phyloP scores from a whole-genome alignment of 2,113 vertebrate species.

The Sigmodon hispidus region DNA sequence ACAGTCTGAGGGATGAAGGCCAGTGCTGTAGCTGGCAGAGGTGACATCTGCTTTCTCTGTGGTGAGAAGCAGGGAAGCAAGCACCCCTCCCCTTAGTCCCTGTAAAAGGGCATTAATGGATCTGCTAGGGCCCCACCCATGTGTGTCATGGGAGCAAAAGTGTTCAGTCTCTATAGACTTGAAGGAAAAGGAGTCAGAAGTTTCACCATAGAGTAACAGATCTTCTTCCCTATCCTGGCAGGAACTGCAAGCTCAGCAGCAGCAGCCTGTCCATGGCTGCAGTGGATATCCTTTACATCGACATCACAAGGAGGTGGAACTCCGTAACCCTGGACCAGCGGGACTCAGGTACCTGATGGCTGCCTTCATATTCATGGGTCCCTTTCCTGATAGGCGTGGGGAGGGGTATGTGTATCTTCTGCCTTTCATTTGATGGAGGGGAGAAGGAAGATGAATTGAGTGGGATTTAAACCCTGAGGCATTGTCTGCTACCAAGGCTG shows the following conservation, averaged over 20 bases:
- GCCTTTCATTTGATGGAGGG: background rate
- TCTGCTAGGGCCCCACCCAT: background rate
- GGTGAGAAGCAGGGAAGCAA: background rate
- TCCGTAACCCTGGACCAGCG: slow-evolving; percentile 87
- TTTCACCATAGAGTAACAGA: background rate
- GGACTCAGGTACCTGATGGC: slow-evolving; percentile 89
- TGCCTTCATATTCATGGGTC: background rate
- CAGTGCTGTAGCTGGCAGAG: background rate
- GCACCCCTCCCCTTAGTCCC: background rate
- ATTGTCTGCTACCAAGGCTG: background rate
- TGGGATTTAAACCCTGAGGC: background rate
- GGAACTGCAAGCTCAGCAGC: slow-evolving; percentile 95
- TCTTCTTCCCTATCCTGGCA: slow-evolving; percentile 72
- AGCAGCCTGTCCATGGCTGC: slow-evolving; percentile 95
- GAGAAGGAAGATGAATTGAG: background rate
- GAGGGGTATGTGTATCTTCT: background rate
- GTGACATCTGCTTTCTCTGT: background rate
- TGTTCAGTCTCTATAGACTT: background rate
- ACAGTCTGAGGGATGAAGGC: background rate
- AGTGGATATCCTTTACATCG: slow-evolving; percentile 97
- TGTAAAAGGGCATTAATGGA: background rate
- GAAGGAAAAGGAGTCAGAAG: rapidly evolving
- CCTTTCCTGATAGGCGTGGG: background rate
- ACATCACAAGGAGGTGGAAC: slow-evolving; percentile 95
- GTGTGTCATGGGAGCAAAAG: background rate